phyloP scores from a whole-genome alignment of 2,113 vertebrate genomes.

The Xiphophorus maculatus region DNA sequence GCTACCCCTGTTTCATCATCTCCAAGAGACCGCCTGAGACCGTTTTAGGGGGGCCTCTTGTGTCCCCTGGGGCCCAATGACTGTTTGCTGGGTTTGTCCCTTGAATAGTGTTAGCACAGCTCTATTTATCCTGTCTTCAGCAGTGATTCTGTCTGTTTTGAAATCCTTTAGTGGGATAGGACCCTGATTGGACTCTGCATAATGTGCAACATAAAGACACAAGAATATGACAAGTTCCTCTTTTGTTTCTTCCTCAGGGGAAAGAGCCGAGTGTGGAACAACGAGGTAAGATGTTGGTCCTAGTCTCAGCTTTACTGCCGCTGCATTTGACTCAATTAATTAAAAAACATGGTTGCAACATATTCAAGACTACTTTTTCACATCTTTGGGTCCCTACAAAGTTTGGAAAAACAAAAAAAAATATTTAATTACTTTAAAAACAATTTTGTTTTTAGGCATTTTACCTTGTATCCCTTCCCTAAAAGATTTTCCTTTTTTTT shows the following conservation, averaged over 20 bases:
- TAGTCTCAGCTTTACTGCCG: conserved; percentile 12
- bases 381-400: too few relatives aligned
- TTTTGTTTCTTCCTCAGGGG: conserved; percentile 81
- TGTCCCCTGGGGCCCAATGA: conserved; percentile 56
- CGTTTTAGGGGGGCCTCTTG: conserved; percentile 41
- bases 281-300: conserved; percentile 88
- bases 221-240: conserved; percentile 51
- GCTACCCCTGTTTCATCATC: conserved; percentile 34
- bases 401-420: too few relatives aligned
- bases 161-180: conserved; percentile 31
- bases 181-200: conserved; percentile 41
- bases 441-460: too few relatives aligned
- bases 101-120: conserved; percentile 50
- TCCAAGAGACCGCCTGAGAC: conserved; percentile 40
- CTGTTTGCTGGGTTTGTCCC: conserved; percentile 63
- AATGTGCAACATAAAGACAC: conserved; percentile 45
- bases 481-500: too few relatives aligned
- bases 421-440: too few relatives aligned
- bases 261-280: conserved; percentile 95
- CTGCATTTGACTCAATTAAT: too few relatives aligned
- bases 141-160: conserved; percentile 60
- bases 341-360: too few relatives aligned
- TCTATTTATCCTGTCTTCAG: conserved; percentile 70
- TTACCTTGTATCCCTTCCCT: too few relatives aligned
- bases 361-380: too few relatives aligned